Base-by-base conservation (phyloP, 1,140 invertebrate genomes). In the Heterodera schachtii region DNA sequence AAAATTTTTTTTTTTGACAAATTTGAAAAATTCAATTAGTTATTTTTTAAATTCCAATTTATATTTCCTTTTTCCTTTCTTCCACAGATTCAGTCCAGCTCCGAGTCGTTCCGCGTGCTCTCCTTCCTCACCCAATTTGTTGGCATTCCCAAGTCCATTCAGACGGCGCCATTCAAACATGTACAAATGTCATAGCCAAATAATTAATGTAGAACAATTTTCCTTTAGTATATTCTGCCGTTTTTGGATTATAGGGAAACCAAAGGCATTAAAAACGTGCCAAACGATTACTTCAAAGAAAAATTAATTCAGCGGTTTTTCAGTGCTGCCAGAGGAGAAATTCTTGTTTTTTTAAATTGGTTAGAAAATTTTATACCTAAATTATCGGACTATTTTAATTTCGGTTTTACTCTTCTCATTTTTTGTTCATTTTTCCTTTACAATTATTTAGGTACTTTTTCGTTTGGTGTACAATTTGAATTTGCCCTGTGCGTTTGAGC, bases 51-150 rank as follows among this genome's bases (percentile, higher is more conserved):
- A 60, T 60, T 16, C 19, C 7, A 3, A 57, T 57, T 52, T 19
- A 60, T 60, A 52, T 52, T 43, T 21, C 6, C 21, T 60, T 16
- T 43, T 19, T 76, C 16, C 60, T 75, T 52, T 49, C 21, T 44
- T 41, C 11, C 64, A 5, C 46, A 82, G 81, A 31, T 82, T 60
- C 81, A 80, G 73, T 71, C 81, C 52, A 43, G 41, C 19, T 71
- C 66, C 21, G 77, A 82, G 74, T 74, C 52, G 43, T 73, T 82
- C 9, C 79, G 79, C 0, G 79, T 81, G 46, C 44, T 82, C 13
- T 21, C 81, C 19, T 81, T 82, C 31, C 13, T 82, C n/a, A 75
- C 77, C 57, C 81, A 82, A 80, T 82, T 41, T 70, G 13, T 73
- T 64, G 49, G 67, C 31, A 52, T 80, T 57, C 81, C 81, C 21